Evolutionary conservation across 2,797 vertebrate genomes (phyloP), one percentile per base, ranked within the genome.

Genomic region (Danio kyathit): DNA sequence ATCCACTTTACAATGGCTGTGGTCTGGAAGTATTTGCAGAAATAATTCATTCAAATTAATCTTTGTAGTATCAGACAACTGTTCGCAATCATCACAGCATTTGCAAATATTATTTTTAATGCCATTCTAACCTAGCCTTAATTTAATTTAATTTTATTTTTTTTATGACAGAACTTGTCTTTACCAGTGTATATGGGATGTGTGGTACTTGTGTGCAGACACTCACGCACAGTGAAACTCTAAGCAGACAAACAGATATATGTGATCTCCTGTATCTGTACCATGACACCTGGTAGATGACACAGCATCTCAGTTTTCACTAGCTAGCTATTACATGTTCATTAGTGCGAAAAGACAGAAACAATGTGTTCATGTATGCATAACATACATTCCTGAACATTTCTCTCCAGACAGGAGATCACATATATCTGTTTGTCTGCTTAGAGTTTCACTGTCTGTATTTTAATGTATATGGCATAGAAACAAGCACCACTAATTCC

Each of bases 231-330:
- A 56, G 8, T 66, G 44, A 63, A 46, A 60, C 69, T 52, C 29
- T 59, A 41, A 70, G 69, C 74, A 81, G 67, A 76, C 21, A 74
- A 60, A 71, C 21, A 60, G 11, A 74, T 40, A 69, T 57, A 82
- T 56, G 71, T 80, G 69, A 78, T 76, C 60, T 75, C 56, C 76
- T 81, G 84, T 72, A 67, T 72, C 48, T 63, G 56, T 80, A 29
- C 76, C 80, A 72, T 48, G 4, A 3, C 70, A 80, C 54, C 77
- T 82, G 84, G 21, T 74, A 59, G 89, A 91, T 90, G 90, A 90
- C 74, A 89, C 80, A 14, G 46, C 82, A 89, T 89, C 83, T 93
- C 89, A 74, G 70, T 90, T 93, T 94, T 89, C 90, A 86, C 81
- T 49, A 82, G 59, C 79, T 77, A 89, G 88, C 87, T 56, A 89